These are phyloP conservation scores for Xiphophorus couchianus DNA, from an alignment of 2,113 vertebrate genomes.

Conservation along the genomic window DNA sequence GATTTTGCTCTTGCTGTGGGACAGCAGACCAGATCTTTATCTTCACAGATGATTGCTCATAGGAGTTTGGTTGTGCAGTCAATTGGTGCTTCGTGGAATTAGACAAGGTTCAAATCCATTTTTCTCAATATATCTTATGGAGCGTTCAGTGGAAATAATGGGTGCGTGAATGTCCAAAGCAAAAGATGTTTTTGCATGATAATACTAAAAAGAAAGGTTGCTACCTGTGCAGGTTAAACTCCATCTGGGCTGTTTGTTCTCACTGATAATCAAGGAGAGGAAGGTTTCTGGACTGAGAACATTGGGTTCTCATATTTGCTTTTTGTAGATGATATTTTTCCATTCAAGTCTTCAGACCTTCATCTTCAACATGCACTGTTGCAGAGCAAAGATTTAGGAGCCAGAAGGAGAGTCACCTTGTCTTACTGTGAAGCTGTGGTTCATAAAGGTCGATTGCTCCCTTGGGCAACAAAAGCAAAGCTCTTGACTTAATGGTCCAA, in stretches of 20 bases:
- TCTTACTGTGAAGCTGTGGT: background rate
- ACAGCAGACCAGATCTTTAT: background rate
- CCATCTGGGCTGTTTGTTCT: background rate
- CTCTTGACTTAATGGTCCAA: too few relatives aligned
- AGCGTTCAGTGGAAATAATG: background rate
- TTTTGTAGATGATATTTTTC: background rate
- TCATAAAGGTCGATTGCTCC: background rate
- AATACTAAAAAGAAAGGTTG: background rate
- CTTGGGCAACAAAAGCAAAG: background rate
- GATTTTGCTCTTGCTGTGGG: background rate
- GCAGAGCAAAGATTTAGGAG: background rate
- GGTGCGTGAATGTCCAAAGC: too few relatives aligned
- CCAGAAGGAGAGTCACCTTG: background rate
- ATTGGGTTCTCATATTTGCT: background rate
- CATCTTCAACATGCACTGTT: background rate
- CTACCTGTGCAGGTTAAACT: background rate
- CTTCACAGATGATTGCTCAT: background rate
- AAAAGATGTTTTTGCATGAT: background rate
- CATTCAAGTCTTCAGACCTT: background rate
- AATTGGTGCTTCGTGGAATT: background rate
- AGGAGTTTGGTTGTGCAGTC: background rate
- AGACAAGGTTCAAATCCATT: background rate
- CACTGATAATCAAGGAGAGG: background rate
- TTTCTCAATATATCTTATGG: background rate
- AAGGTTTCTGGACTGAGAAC: background rate